phyloP scores from a whole-genome alignment of 2,888 invertebrate species.

The Sialis fuliginosa region DNA sequence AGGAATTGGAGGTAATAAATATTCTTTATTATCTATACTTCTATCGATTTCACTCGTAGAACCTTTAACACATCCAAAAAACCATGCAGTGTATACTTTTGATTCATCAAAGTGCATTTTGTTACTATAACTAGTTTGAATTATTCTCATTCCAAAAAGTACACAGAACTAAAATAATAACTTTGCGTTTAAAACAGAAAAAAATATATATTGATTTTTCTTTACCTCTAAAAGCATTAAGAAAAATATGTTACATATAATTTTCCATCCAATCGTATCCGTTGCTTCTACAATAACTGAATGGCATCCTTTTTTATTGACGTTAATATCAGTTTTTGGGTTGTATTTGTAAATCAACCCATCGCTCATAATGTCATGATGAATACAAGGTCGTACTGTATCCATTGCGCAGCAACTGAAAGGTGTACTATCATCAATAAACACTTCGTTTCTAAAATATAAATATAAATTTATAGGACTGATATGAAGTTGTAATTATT shows the following conservation, averaged over 20 bases:
- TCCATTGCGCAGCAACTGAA: constrained; percentile 43
- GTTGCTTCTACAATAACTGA: constrained; percentile 17
- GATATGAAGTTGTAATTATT: background rate
- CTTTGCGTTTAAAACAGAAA: background rate
- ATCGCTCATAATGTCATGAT: constrained; percentile 33
- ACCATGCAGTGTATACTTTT: constrained; percentile 19
- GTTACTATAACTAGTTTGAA: constrained; percentile 6
- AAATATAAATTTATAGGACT: background rate
- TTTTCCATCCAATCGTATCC: constrained; percentile 17
- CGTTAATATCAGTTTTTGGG: constrained; percentile 24
- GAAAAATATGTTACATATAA: background rate
- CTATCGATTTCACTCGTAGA: background rate
- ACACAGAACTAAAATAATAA: background rate
- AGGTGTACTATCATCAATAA: constrained; percentile 31
- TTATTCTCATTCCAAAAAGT: constrained; percentile 4
- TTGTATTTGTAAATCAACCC: constrained; percentile 36
- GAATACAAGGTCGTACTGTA: constrained; percentile 36
- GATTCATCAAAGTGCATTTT: constrained; percentile 13
- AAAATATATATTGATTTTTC: background rate
- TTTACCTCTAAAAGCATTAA: constrained; percentile 6
- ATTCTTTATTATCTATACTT: background rate
- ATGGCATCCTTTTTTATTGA: constrained; percentile 22
- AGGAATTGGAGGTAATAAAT: background rate
- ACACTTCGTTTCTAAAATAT: background rate
- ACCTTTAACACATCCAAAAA: constrained; percentile 17